Evolutionary conservation across 2,797 vertebrate genomes (phyloP), one percentile per base, ranked within the genome.

Genomic region (Sebastes oblongus): DNA sequence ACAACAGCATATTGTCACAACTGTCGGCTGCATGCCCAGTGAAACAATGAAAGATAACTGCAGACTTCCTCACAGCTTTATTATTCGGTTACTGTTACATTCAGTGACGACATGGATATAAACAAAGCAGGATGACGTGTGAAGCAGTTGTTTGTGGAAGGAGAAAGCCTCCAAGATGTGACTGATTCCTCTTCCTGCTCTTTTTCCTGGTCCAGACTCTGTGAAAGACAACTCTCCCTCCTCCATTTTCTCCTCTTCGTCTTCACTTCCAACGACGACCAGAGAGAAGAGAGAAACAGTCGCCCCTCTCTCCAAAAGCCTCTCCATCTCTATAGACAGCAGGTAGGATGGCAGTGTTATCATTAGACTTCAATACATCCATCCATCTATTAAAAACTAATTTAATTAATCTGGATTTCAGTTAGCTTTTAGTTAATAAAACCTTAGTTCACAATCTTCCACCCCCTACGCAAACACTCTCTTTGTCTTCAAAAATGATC

Each of bases 321-420:
- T 96, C 25, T 96, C 96, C 0, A 82, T 96, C 71, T 91, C 95
- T 27, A 88, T 94, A 72, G 98, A 98, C 88, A 96, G 95, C 97
- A 97, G 96, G 91, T 94, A 85, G 10, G 69, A 14, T 4, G 24
- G 6, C 50, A 12, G 14, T 18, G 14, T 18, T 50, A 14, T 6
- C n/a, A 20, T 10, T 18, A 14, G 11, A 18, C 22, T 27, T 7
- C 8, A 46, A 16, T 11, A 13, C 18, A 58, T 36, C 30, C 67
- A 24, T 27, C 13, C n/a, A 62, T 22, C 20, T 0, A 64, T 50
- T 50, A 50, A 50, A 42, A 42, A 5, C 0, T 1, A 1, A 42
- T 22, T 36, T 0, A 25, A 22, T 46, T 16, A 4, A n/a, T 32
- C 5, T 61, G 10, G 9, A 61, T 73, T 54, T 30, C 39, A 39